Evolutionary conservation across 2,113 vertebrate genomes (phyloP), one percentile per base, ranked within the genome.

Genomic region (Okapia johnstoni): DNA sequence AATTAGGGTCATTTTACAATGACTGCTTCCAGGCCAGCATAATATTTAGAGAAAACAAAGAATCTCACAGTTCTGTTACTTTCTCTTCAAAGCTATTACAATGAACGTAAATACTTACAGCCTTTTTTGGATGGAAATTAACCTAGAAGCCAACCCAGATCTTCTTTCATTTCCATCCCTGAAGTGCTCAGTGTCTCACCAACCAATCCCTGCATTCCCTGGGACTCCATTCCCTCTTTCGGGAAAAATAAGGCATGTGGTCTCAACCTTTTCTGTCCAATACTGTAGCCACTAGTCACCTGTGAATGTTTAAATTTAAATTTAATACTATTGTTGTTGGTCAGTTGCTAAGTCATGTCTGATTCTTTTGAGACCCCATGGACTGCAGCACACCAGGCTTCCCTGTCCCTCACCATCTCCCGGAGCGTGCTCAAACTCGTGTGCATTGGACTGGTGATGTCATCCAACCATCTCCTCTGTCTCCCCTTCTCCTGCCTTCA

Each of bases 161-260:
- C 17, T 43, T 57, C 3, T 15, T n/a, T n/a, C 4, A 12, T 23
- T 14, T n/a, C 6, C 8, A 6, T 15, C 26, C 6, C 2, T 1
- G 33, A 63, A 4, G 23, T 3, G 48, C 16, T 7, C 13, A 1
- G 4, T 25, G 26, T 89, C 58, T 52, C n/a, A 1, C 52, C 26
- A 23, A 26, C 6, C 33, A 25, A 7, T n/a, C 40, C 3, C 19
- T 33, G 12, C 28, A 55, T 52, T 23, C n/a, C 48, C 85, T 17
- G 55, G 63, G 46, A 26, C 40, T 88, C 48, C 0, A 11, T 33
- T 66, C 66, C 73, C 58, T 43, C 36, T 11, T 11, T 11, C 15
- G 23, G 52, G 66, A 54, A 61, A 66, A 79, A 52, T 19, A 8
- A 30, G n/a, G 15, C 6, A 7, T 1, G 40, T 25, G 16, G 14